Base-by-base conservation (phyloP, 2,797 vertebrate genomes). In the Erpetoichthys calabaricus region DNA sequence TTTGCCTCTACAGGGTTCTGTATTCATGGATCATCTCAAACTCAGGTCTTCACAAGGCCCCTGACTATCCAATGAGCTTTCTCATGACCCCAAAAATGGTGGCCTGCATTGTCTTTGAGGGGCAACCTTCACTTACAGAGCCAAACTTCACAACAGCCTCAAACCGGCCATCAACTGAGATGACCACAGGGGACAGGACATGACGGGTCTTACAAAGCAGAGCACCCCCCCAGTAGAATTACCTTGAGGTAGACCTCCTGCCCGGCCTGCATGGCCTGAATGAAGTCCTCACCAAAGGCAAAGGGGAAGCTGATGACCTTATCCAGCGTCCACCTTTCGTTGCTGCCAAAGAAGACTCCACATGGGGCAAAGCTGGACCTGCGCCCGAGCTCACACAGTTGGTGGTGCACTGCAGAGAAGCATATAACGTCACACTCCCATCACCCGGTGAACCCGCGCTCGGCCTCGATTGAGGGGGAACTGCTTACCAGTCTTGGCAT, bases 401-500 rank as follows among this genome's bases (percentile, higher is more conserved):
- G 47, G 44, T 44, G 49, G 3, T 50, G 7, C 3, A 60, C 59
- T 60, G 54, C 9, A 42, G 6, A 9, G 41, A n/a, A 7, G 3
- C 41, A 8, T 3, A 8, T 1, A 43, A 8, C 55, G n/a, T 8
- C 8, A 42, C 8, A 6, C 5, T 43, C 8, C 53, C 41, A 9
- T 8, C 4, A 4, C 50, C 7, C 7, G 25, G 25, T 25, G 25
- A 25, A 25, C 25, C 25, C 25, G 25, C 25, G 25, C 25, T 25
- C 25, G 25, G 41, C 41, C 4, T 9, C 7, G 1, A 51, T n/a
- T 4, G 4, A 5, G 8, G 44, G 7, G 2, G 7, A 42, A 6
- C 25, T 50, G 43, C 61, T 59, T 25, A 59, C 57, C 53, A 7
- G 56, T 25, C 44, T 51, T 56, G 42, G 61, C 53, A 42, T 55